These are phyloP conservation scores for Columbina picui DNA, from an alignment of 2,113 vertebrate species.

Conservation along the genomic window DNA sequence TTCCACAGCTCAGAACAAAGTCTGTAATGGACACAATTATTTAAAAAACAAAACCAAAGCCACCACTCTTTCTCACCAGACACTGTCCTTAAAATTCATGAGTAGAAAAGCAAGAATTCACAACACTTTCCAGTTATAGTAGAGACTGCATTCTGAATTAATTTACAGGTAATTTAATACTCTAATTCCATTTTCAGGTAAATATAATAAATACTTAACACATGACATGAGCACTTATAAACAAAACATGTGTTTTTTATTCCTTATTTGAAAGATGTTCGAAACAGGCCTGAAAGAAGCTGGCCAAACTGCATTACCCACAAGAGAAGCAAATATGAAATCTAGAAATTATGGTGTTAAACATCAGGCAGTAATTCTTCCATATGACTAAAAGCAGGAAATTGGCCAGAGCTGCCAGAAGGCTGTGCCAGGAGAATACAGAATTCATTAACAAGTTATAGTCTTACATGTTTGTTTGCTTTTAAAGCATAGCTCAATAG, in stretches of 20 bases:
- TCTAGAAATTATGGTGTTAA: neutral
- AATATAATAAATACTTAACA: neutral
- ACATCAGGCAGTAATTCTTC: neutral
- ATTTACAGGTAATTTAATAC: neutral
- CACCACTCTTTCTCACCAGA: neutral
- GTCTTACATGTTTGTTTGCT: neutral
- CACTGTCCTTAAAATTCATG: neutral
- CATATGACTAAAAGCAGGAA: neutral
- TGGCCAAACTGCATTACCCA: neutral
- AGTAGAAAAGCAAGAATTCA: neutral
- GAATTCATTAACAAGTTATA: neutral
- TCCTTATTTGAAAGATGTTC: neutral
- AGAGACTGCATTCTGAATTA: neutral
- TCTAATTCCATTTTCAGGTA: neutral
- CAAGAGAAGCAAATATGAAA: neutral
- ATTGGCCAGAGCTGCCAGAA: neutral
- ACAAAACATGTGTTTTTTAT: neutral
- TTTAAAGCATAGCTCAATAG: neutral
- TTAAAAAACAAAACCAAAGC: neutral
- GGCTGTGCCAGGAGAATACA: neutral
- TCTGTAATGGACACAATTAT: no score
- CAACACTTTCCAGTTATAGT: neutral
- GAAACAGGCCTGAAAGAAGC: neutral
- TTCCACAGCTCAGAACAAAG: neutral
- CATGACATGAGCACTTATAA: neutral